phyloP scores from a whole-genome alignment of 2,797 vertebrate species.

The Arnoldichthys spilopterus region DNA sequence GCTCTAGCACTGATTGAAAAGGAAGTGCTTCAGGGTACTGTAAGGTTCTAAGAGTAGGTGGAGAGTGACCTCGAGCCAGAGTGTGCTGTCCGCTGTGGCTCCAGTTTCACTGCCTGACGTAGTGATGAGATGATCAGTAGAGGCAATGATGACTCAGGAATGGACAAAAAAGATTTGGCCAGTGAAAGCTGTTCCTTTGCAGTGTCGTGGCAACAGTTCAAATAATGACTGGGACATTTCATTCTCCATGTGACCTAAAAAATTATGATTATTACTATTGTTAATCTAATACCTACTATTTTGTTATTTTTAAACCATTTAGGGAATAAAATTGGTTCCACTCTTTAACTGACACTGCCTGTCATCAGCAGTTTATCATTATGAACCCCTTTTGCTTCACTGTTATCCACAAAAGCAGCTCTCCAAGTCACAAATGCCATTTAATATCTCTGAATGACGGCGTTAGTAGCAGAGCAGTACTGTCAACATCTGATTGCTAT shows the following conservation, averaged over 20 bases:
- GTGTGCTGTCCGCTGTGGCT: constrained; percentile 13
- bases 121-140: constrained; percentile 71
- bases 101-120: constrained; percentile 47
- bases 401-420: constrained; percentile 14
- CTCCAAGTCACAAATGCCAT: constrained; percentile 42
- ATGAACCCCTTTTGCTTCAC: constrained; percentile 13
- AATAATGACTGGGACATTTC: background rate
- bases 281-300: background rate
- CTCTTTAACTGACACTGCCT: constrained; percentile 12
- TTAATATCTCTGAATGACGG: constrained; percentile 47
- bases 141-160: constrained; percentile 19
- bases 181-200: background rate
- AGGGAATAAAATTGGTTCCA: background rate
- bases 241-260: background rate
- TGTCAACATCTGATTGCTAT: constrained; percentile 60
- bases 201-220: constrained; percentile 1
- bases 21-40: constrained; percentile 57
- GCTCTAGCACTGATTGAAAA: constrained; percentile 66
- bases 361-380: constrained; percentile 23
- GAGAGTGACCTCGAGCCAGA: constrained; percentile 36
- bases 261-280: background rate
- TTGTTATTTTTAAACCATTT: background rate
- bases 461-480: constrained; percentile 43
- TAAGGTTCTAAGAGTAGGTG: constrained; percentile 42
- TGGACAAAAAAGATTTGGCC: constrained; percentile 55